Conservation (phyloP, 2,113 vertebrate species). For the Murina feae region DNA sequence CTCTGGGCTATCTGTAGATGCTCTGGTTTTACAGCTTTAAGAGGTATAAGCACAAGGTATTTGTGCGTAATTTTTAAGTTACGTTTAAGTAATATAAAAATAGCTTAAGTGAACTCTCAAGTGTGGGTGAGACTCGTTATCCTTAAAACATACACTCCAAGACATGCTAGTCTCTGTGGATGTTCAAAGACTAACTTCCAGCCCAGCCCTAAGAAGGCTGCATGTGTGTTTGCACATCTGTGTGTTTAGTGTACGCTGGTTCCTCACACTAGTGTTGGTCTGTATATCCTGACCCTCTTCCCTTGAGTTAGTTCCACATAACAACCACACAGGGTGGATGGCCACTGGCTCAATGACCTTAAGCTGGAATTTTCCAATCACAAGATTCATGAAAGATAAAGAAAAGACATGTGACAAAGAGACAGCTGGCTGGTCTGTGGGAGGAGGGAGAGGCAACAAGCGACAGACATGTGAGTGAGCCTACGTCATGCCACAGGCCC, state of each 20-base stretch:
- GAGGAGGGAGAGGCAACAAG: not conserved
- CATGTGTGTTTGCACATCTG: no score
- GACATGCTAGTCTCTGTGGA: not conserved
- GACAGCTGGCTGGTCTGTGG: not conserved
- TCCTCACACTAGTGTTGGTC: not conserved
- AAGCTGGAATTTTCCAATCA: slow-evolving; percentile 60
- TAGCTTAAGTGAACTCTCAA: not conserved
- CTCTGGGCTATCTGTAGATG: no score
- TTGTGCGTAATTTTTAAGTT: not conserved
- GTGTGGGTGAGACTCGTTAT: not conserved
- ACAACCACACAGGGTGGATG: not conserved
- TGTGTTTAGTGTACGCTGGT: no score
- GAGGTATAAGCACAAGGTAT: not conserved
- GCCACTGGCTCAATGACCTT: slow-evolving; percentile 20
- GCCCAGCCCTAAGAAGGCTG: not conserved
- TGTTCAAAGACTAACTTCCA: not conserved
- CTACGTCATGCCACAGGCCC: accelerated
- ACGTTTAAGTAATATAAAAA: not conserved
- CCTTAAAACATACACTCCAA: not conserved
- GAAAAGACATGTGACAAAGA: not conserved
- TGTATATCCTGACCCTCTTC: not conserved
- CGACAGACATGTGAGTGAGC: not conserved
- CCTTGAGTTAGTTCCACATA: not conserved
- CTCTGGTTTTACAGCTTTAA: not conserved
- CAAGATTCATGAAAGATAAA: slow-evolving; percentile 39